Base-by-base conservation (phyloP, 2,113 vertebrate genomes). In the Channa maculata region DNA sequence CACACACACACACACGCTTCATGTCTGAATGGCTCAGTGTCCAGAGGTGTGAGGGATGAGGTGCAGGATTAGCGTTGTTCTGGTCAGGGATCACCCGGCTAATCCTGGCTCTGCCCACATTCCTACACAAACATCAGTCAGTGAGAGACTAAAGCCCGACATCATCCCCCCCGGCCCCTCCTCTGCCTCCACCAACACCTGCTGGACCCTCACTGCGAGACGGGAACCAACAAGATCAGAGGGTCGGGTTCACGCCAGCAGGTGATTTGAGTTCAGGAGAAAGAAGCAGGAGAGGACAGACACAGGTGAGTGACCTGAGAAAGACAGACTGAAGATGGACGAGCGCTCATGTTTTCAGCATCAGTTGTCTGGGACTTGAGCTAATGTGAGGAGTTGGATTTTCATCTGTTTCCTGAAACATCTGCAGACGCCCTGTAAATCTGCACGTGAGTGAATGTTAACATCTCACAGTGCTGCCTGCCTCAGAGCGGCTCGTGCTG, bases 61-160 rank as follows among this genome's bases (percentile, higher is more conserved):
- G 24, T 4, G 0, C 14, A 43, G 75, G 81, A 71, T 82, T 61
- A 75, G 36, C 10, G 1, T 5, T 1, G 69, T 33, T 48, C 65
- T 37, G 62, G n/a, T 68, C 11, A 0, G 38, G 65, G 80, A 82
- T 88, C 60, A 86, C 6, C 1, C 0, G 0, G 5, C 6, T 90
- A 85, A 90, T 85, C 88, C 67, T 69, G 45, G 3, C 34, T 66
- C 36, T 75, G 80, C 61, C 46, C 80, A 79, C 87, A 88, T 89
- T 90, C 88, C 85, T 80, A 84, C 83, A 83, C 83, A 82, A 88
- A 82, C 84, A 88, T 74, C 88, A 70, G 82, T 89, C 85, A 65
- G 66, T 36, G 3, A 68, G 77, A 64, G 44, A 33, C 37, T 2
- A 0, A 52, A 63, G 4, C 6, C 62, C 3, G 34, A 46, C 53